Evolutionary conservation across 2,888 invertebrate species (phyloP).

Genomic region (Steinernema scapterisci): DNA sequence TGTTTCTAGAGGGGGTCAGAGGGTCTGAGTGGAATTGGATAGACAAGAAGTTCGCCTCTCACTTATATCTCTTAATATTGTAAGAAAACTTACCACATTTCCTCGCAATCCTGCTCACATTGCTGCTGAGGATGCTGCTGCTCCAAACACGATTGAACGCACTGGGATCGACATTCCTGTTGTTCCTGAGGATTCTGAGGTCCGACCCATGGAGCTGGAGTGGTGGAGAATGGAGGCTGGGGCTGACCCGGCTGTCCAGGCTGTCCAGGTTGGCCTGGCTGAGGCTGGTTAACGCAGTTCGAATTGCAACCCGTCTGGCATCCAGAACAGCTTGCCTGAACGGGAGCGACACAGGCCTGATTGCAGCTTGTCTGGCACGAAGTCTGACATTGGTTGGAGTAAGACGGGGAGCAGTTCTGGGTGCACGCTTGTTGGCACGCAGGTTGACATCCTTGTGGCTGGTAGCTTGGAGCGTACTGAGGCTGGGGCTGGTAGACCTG

Average conservation of each 20-base stretch:
- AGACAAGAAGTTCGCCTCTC: too few species aligned
- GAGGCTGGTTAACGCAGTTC: not conserved
- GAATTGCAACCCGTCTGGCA: not conserved
- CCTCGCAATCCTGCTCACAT: conserved; percentile 6
- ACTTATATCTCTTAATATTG: too few species aligned
- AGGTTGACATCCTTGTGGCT: not conserved
- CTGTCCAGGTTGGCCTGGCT: not conserved
- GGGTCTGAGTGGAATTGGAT: too few species aligned
- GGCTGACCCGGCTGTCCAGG: not conserved
- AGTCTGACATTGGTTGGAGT: conserved; percentile 1
- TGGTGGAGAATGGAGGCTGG: conserved; percentile 1
- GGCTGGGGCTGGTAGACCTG: conserved; percentile 20
- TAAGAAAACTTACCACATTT: conserved; percentile 6
- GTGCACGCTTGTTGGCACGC: conserved; percentile 2
- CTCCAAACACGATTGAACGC: conserved; percentile 5
- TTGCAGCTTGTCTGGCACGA: not conserved
- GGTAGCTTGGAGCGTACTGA: not conserved
- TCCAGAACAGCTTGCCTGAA: not conserved
- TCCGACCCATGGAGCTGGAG: not conserved
- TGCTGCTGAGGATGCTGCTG: conserved; percentile 25
- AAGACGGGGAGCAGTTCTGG: conserved; percentile 5
- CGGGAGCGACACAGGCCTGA: not conserved
- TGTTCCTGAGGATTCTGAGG: conserved; percentile 29
- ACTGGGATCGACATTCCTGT: conserved; percentile 7
- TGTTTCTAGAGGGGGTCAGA: too few species aligned